phyloP scores from a whole-genome alignment of 2,113 vertebrate species.

The Meriones unguiculatus region DNA sequence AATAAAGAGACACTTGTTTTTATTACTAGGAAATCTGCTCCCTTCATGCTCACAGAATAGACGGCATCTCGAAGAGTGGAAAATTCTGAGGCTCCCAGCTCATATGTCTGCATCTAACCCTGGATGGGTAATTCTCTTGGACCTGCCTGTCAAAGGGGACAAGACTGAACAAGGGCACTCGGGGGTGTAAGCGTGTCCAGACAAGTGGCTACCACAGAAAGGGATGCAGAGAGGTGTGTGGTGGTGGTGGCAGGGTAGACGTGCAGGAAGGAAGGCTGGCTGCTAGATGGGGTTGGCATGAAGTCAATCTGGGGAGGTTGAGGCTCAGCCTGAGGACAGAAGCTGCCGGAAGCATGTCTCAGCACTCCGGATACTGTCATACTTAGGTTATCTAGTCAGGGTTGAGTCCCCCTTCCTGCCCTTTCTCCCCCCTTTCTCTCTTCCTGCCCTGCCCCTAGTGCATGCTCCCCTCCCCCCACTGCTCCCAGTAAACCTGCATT shows the following conservation, averaged over 20 bases:
- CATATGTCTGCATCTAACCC: neutral
- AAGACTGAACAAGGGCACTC: neutral
- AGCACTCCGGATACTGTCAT: neutral
- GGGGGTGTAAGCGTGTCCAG: neutral
- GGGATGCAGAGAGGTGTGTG: neutral
- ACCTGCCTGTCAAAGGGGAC: neutral
- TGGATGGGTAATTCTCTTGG: neutral
- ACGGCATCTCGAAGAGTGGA: neutral
- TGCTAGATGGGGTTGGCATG: neutral
- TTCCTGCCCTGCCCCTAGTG: too few species aligned
- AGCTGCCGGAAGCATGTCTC: neutral
- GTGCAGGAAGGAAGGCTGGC: neutral
- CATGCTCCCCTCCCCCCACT: too few species aligned
- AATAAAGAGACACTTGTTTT: slow-evolving; percentile 44
- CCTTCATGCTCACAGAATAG: slow-evolving; percentile 1
- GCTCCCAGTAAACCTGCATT: too few species aligned
- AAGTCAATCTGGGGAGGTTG: neutral
- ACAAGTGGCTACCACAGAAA: neutral
- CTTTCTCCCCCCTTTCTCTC: too few species aligned
- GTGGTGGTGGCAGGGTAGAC: neutral
- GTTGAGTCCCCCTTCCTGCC: too few species aligned
- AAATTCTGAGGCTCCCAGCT: neutral
- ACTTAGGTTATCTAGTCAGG: too few species aligned
- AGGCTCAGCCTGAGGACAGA: neutral
- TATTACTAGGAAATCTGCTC: slow-evolving; percentile 54